phyloP scores from a whole-genome alignment of 2,888 invertebrate species.

The Polylopha cassiicola region DNA sequence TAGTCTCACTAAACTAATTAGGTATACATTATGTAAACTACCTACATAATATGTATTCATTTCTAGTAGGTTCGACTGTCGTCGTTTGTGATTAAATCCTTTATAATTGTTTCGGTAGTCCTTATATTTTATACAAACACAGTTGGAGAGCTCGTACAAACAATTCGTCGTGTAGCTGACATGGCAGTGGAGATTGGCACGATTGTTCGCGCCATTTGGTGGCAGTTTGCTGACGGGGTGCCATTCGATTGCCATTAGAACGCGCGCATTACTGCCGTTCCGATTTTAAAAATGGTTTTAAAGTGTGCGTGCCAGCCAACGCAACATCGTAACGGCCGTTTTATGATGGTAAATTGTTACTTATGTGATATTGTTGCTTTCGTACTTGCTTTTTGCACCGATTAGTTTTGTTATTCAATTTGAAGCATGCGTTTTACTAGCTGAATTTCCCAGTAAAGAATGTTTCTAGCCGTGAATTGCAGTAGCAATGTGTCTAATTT shows the following conservation, averaged over 20 bases:
- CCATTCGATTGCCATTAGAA: slow-evolving; percentile 22
- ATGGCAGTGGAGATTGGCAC: slow-evolving; percentile 23
- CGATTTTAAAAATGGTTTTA: slow-evolving; percentile 14
- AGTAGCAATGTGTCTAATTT: too few species aligned
- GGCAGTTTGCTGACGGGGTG: slow-evolving; percentile 13
- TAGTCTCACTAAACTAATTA: too few species aligned
- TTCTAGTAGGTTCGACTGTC: too few species aligned
- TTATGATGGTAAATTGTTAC: slow-evolving; percentile 1
- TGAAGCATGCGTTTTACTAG: too few species aligned
- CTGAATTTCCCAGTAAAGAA: too few species aligned
- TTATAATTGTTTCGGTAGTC: neutral
- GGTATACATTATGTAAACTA: too few species aligned
- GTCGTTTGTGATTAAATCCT: neutral
- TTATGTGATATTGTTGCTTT: too few species aligned
- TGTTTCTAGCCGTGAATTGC: too few species aligned
- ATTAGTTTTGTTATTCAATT: too few species aligned
- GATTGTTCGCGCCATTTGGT: slow-evolving; percentile 26
- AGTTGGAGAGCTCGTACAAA: slow-evolving; percentile 13
- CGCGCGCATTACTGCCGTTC: slow-evolving; percentile 13
- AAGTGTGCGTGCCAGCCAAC: too few species aligned
- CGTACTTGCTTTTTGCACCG: too few species aligned
- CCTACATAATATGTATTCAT: too few species aligned
- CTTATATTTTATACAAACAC: neutral
- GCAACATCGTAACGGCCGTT: slow-evolving; percentile 3
- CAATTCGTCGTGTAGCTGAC: slow-evolving; percentile 20